Evolutionary conservation across 2,797 vertebrate species (phyloP), one percentile per base, ranked within the genome.

Genomic region (Melanotaenia maccullochi): DNA sequence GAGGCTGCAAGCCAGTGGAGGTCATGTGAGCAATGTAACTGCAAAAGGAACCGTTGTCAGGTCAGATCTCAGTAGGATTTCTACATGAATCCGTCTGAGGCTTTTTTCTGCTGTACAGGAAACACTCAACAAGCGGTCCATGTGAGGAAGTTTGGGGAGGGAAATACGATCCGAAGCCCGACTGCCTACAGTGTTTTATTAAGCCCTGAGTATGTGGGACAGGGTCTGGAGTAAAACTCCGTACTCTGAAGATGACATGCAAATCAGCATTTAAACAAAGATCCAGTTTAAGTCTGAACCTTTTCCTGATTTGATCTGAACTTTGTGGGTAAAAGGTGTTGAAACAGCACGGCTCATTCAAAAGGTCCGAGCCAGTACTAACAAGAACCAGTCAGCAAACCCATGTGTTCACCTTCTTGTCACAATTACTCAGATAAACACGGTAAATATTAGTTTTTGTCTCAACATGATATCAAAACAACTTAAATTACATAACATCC

Each of bases 21-120:
- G 79, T 86, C 76, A 76, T 84, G 65, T 67, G 82, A 88, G 80
- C 81, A 82, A 85, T 87, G 73, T 83, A 81, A 85, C 82, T 86
- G 81, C 74, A 64, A 78, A 38, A 75, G 84, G 73, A 44, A 81
- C 64, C 57, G 73, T 62, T 82, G 90, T 92, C 88, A 86, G 86
- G 88, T 86, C 79, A 73, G 71, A 89, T 90, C 74, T 90, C 75
- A 13, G 66, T 76, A 86, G 75, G 76, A 81, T 79, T 85, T 87
- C 79, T 75, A 78, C 81, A 87, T 30, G 69, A 85, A 78, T 81
- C 76, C 13, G 5, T 77, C 79, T 78, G 28, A 24, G 75, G 82
- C 79, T 65, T 77, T 51, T 44, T 44, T 2, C 69, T 68, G 79
- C 54, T 73, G 81, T 35, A 68, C 70, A 61, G 81, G 75, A 81